Evolutionary conservation across 2,888 invertebrate genomes (phyloP).

Genomic region (Habrosyne pyritoides): DNA sequence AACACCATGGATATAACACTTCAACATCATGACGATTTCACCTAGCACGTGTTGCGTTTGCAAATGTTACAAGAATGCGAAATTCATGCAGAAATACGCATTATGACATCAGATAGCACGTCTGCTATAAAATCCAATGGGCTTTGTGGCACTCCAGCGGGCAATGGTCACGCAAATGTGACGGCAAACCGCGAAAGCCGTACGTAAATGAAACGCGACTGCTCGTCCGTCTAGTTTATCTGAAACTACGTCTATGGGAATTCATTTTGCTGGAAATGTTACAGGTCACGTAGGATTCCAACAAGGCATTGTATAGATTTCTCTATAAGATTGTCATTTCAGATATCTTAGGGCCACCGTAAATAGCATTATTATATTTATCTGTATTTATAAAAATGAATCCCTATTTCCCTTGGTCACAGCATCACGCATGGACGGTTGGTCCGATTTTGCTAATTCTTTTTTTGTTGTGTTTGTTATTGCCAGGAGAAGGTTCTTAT

Average conservation of each 20-base stretch:
- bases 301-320: too few species aligned
- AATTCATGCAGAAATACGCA: constrained; percentile 9
- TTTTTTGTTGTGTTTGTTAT: too few species aligned
- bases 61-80: neutral
- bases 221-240: neutral
- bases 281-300: neutral
- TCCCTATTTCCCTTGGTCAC: too few species aligned
- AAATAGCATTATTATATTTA: too few species aligned
- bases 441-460: too few species aligned
- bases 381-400: too few species aligned
- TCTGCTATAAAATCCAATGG: constrained; percentile 5
- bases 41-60: neutral
- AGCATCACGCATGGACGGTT: too few species aligned
- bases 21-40: neutral
- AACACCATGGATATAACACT: neutral
- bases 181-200: neutral
- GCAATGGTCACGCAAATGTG: constrained; percentile 4
- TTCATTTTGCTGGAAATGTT: neutral
- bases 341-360: too few species aligned
- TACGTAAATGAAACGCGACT: neutral
- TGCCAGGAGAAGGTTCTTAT: too few species aligned
- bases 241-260: neutral
- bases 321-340: too few species aligned
- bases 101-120: constrained; percentile 7
- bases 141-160: neutral